Percentiles rank a stretch among this genome's conserved stretches.
Conservation (phyloP, 2,113 vertebrate species). For the Odontophorus gujanensis region DNA sequence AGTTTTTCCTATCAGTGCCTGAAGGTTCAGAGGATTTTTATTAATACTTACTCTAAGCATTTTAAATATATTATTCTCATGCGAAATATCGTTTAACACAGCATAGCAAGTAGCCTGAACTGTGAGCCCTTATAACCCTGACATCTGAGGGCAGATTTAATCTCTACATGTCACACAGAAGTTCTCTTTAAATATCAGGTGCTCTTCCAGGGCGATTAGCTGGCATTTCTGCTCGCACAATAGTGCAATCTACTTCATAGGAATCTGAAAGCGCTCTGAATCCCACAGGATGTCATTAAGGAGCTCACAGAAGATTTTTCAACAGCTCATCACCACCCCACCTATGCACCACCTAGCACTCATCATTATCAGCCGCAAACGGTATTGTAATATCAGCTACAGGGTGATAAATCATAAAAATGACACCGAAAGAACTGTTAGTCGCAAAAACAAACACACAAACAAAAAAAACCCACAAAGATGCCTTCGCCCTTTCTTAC, state of each 20-base stretch:
- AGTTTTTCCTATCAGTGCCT: not conserved
- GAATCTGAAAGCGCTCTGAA: not conserved
- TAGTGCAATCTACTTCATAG: not conserved
- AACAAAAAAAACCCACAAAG: not conserved
- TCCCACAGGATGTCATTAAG: not conserved
- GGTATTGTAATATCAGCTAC: not conserved
- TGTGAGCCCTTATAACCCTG: too few species aligned
- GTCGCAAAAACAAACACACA: not conserved
- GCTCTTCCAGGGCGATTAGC: not conserved
- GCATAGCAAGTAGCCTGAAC: not conserved
- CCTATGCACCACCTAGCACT: not conserved
- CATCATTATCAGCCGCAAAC: not conserved
- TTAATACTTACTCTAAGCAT: not conserved
- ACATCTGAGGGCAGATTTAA: too few species aligned
- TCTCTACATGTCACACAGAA: not conserved
- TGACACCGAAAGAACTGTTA: not conserved
- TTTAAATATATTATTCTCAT: not conserved
- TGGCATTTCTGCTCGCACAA: not conserved
- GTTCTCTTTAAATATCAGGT: not conserved
- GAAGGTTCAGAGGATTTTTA: not conserved
- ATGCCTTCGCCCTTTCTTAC: accelerated
- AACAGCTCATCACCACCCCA: not conserved
- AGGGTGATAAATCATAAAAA: not conserved
- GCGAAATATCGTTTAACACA: not conserved
- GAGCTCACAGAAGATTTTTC: not conserved